phyloP scores from a whole-genome alignment of 2,888 invertebrate genomes.

The Halictus quadricinctus region DNA sequence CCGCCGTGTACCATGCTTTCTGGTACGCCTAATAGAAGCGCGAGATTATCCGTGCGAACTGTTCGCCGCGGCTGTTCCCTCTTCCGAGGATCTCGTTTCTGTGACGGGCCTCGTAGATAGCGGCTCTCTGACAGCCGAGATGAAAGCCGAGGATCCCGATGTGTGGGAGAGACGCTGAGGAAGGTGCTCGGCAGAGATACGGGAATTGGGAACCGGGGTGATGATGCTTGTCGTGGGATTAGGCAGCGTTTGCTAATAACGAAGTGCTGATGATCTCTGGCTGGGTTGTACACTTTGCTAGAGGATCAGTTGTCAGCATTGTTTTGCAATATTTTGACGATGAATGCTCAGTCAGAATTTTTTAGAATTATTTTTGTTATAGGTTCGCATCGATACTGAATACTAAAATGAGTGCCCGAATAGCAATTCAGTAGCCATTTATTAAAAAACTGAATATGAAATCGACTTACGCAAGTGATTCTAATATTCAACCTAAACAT shows the following conservation, averaged over 20 bases:
- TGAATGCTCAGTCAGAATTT: too few species aligned
- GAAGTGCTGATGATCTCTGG: neutral
- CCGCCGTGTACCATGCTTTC: neutral
- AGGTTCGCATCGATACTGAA: too few species aligned
- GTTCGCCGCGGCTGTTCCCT: slow-evolving; percentile 3
- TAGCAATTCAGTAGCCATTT: too few species aligned
- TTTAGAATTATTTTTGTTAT: too few species aligned
- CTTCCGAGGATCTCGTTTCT: slow-evolving; percentile 5
- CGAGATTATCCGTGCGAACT: slow-evolving; percentile 37
- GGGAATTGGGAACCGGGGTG: neutral
- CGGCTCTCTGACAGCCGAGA: slow-evolving; percentile 5
- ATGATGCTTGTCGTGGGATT: neutral
- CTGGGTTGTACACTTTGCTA: too few species aligned
- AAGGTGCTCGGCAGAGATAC: neutral
- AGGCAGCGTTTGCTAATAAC: neutral
- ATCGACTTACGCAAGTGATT: too few species aligned
- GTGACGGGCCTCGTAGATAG: neutral
- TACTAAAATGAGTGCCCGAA: too few species aligned
- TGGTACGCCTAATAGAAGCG: neutral
- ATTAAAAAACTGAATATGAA: too few species aligned
- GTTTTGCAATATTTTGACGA: too few species aligned
- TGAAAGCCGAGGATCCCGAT: neutral
- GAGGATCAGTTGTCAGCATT: too few species aligned
- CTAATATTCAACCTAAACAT: too few species aligned
- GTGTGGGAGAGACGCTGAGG: neutral